phyloP scores from a whole-genome alignment of 2,888 invertebrate species.

The Anthophora plumipes region DNA sequence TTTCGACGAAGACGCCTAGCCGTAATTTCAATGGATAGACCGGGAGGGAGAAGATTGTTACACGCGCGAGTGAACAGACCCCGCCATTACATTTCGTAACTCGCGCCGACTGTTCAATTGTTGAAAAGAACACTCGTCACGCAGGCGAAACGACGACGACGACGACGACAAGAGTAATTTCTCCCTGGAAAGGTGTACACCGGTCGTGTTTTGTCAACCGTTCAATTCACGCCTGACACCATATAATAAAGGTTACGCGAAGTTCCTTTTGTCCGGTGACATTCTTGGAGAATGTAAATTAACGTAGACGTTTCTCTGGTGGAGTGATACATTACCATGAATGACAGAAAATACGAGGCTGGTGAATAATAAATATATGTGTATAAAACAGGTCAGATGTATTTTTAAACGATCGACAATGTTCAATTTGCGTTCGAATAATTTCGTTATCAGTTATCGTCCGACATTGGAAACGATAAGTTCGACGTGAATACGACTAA shows the following conservation, averaged over 20 bases:
- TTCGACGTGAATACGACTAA: constrained; percentile 16
- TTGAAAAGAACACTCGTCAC: constrained; percentile 2
- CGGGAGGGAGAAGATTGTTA: constrained; percentile 31
- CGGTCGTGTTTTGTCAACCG: background rate
- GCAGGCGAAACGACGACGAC: no score
- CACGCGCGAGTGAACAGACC: constrained; percentile 17
- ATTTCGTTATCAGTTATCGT: constrained; percentile 25
- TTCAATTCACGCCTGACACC: background rate
- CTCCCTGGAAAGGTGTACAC: constrained; percentile 1
- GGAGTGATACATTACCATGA: background rate
- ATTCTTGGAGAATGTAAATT: background rate
- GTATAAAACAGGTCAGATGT: no score
- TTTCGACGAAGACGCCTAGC: constrained; percentile 28
- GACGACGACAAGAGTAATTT: background rate
- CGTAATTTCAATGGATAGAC: constrained; percentile 50
- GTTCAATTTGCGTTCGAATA: constrained; percentile 4
- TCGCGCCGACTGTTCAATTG: background rate
- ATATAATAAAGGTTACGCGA: constrained; percentile 13
- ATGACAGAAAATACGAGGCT: background rate
- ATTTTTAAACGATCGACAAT: background rate
- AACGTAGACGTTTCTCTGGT: background rate
- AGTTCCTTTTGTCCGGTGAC: background rate
- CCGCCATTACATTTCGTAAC: constrained; percentile 14
- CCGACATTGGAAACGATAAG: background rate
- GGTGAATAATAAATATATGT: background rate